Conservation (phyloP, 1,140 invertebrate genomes). For the Onthophagus taurus region DNA sequence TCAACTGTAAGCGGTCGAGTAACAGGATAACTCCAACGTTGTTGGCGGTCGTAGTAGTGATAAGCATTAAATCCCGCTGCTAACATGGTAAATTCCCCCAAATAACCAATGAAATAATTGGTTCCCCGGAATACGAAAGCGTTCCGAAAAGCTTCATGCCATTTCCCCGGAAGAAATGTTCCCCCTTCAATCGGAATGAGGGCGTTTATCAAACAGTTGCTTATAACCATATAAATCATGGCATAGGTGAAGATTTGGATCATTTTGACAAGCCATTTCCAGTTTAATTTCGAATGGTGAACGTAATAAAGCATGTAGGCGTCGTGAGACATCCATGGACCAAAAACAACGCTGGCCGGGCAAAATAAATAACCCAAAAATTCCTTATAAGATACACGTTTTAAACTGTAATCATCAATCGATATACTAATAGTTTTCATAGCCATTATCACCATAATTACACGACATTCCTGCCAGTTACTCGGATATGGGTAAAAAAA, state of each 20-base stretch:
- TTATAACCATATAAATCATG: constrained; percentile 60
- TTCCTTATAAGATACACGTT: constrained; percentile 51
- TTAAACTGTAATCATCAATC: constrained; percentile 56
- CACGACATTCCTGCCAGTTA: constrained; percentile 74
- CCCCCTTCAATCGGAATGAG: too few relatives aligned
- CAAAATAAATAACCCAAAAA: constrained; percentile 77
- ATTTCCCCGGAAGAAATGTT: too few relatives aligned
- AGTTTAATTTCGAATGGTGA: too few relatives aligned
- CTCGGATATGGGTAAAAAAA: constrained; percentile 26
- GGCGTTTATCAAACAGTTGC: constrained; percentile 72
- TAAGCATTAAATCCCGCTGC: constrained; percentile 51
- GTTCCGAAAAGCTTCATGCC: constrained; percentile 74
- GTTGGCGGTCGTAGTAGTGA: too few relatives aligned
- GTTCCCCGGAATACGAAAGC: constrained; percentile 84
- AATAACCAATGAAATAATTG: constrained; percentile 88
- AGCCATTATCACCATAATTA: constrained; percentile 82
- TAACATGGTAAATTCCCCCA: constrained; percentile 70
- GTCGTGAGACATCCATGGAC: too few relatives aligned
- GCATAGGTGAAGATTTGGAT: constrained; percentile 48
- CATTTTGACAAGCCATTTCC: constrained; percentile 52
- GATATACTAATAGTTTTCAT: constrained; percentile 88
- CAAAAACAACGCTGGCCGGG: constrained; percentile 75
- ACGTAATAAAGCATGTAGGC: too few relatives aligned
- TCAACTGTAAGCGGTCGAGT: constrained; percentile 73
- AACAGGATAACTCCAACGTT: constrained; percentile 49